A percentile compares a stretch with the other conserved stretches of the same genome.
Conservation (phyloP, 2,113 vertebrate genomes). For the western clawed frog (Xenopus tropicalis) region UCB_Xtro_10.0 CM004450.2:48827001-48827500, state of each 20-base stretch:
- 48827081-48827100: too few species aligned
- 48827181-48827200: conserved; percentile 6
- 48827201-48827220: neutral
- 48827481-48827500: conserved; percentile 23
- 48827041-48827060: too few species aligned
- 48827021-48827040: neutral
- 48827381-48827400: neutral
- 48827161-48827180: neutral
- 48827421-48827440: conserved; percentile 21
- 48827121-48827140: too few species aligned
- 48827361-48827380: conserved; percentile 18
- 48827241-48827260: conserved; percentile 15
- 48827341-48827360: neutral
- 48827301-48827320: neutral
- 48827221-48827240: conserved; percentile 4
- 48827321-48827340: conserved; percentile 11
- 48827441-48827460: conserved; percentile 11
- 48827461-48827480: conserved; percentile 15
- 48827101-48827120: too few species aligned
- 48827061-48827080: too few species aligned
- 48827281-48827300: conserved; percentile 10
- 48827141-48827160: too few species aligned
- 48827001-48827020: conserved; percentile 20
- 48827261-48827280: conserved; percentile 24
- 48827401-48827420: conserved; percentile 5